These are phyloP conservation scores for Bradypodion ventrale DNA, from an alignment of 2,797 vertebrate genomes.

Conservation along the genomic window DNA sequence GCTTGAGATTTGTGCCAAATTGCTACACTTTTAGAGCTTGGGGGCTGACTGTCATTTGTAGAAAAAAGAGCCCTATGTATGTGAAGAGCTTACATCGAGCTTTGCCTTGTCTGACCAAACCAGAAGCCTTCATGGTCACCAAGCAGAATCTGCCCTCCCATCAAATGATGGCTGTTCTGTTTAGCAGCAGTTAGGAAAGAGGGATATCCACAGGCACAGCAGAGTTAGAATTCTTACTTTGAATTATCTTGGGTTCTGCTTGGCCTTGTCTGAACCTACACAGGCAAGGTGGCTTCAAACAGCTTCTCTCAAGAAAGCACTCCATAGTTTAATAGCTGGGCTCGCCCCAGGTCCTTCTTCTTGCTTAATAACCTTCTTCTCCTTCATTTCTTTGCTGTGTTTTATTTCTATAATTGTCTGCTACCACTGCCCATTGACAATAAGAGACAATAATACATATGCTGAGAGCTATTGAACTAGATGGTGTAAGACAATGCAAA, in stretches of 20 bases:
- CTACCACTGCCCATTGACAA: constrained; percentile 31
- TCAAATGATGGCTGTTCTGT: neutral
- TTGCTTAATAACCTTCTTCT: constrained; percentile 8
- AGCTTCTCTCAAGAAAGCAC: constrained; percentile 12
- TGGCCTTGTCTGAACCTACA: neutral
- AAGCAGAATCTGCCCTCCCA: neutral
- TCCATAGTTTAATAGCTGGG: constrained; percentile 23
- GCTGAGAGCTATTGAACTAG: neutral
- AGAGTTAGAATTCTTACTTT: neutral
- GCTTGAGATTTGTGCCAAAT: neutral
- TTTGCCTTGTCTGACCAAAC: constrained; percentile 4
- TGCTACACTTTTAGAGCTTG: neutral
- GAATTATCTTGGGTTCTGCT: neutral
- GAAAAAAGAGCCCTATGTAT: constrained; percentile 23
- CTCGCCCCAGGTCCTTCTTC: neutral
- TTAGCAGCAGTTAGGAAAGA: neutral
- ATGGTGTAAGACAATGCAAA: neutral
- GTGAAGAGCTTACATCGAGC: neutral
- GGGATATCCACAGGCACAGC: neutral
- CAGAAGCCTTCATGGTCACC: neutral
- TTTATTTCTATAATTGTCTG: constrained; percentile 27
- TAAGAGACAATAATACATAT: constrained; percentile 38
- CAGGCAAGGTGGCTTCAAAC: neutral
- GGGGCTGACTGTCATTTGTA: neutral
- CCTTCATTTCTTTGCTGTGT: constrained; percentile 6